Conservation (phyloP, 2,888 invertebrate species). For the Actias luna region DNA sequence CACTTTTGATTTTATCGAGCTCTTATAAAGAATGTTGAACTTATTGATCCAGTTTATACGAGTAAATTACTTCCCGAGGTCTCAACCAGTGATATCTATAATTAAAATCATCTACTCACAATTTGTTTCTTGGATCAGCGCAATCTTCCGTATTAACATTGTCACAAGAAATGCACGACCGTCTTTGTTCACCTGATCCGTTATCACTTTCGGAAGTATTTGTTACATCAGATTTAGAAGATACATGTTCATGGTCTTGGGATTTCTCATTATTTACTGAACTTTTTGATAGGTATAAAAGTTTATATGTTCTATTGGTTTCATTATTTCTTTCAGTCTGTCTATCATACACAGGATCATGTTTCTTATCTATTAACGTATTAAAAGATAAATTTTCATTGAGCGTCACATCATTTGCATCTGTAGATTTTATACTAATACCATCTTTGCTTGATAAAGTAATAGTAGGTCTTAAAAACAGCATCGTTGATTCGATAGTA, state of each 20-base stretch:
- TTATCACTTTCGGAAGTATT: slow-evolving; percentile 22
- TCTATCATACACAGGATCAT: slow-evolving; percentile 21
- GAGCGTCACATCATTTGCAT: slow-evolving; percentile 26
- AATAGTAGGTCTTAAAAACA: slow-evolving; percentile 22
- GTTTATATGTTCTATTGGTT: slow-evolving; percentile 27
- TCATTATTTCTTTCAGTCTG: slow-evolving; percentile 23
- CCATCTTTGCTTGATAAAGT: slow-evolving; percentile 22
- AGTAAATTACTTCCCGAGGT: neutral
- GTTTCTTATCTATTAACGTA: slow-evolving; percentile 33
- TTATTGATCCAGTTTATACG: neutral
- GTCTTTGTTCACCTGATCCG: slow-evolving; percentile 27
- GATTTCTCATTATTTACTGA: slow-evolving; percentile 32
- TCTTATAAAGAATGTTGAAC: neutral
- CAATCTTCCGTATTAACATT: slow-evolving; percentile 53
- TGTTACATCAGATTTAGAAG: slow-evolving; percentile 9
- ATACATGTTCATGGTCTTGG: slow-evolving; percentile 26
- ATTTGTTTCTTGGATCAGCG: slow-evolving; percentile 49
- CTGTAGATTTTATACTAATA: slow-evolving; percentile 26
- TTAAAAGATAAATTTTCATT: slow-evolving; percentile 38
- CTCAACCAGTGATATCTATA: neutral
- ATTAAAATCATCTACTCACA: slow-evolving; percentile 44
- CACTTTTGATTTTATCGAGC: neutral
- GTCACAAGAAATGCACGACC: slow-evolving; percentile 60
- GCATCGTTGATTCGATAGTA: slow-evolving; percentile 16
- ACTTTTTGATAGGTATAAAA: slow-evolving; percentile 35